phyloP scores from a whole-genome alignment of 2,888 invertebrate species.

The Eudasyphora cyanicolor region DNA sequence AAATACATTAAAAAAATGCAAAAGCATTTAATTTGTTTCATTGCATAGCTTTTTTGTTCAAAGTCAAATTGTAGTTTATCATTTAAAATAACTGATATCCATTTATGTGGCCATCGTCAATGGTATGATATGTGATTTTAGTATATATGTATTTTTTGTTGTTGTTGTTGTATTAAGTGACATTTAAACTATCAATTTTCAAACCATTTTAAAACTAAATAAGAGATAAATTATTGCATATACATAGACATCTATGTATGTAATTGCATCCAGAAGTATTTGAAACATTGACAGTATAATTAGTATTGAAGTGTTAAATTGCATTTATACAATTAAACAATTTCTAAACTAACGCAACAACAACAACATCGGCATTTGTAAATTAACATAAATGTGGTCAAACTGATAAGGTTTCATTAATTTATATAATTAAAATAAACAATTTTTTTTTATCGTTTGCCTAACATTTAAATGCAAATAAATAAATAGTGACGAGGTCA shows the following conservation, averaged over 20 bases:
- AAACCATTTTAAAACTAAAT: neutral
- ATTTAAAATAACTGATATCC: neutral
- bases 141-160: neutral
- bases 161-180: neutral
- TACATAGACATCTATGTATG: neutral
- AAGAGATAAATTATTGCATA: no score
- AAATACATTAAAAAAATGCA: neutral
- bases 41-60: neutral
- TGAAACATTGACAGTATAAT: conserved; percentile 48
- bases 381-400: conserved; percentile 14
- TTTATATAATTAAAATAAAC: conserved; percentile 8
- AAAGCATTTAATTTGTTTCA: no score
- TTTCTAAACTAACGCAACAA: conserved; percentile 6
- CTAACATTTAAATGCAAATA: no score
- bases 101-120: neutral
- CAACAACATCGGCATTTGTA: neutral
- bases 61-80: neutral
- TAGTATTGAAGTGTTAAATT: conserved; percentile 46
- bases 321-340: conserved; percentile 1
- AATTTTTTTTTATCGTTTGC: no score
- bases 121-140: neutral
- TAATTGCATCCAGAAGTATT: neutral
- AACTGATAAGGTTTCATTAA: conserved; percentile 9
- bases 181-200: neutral
- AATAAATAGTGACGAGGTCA: no score